These are phyloP conservation scores for Patella pellucida DNA, from an alignment of 2,888 invertebrate species.

Conservation along the genomic window DNA sequence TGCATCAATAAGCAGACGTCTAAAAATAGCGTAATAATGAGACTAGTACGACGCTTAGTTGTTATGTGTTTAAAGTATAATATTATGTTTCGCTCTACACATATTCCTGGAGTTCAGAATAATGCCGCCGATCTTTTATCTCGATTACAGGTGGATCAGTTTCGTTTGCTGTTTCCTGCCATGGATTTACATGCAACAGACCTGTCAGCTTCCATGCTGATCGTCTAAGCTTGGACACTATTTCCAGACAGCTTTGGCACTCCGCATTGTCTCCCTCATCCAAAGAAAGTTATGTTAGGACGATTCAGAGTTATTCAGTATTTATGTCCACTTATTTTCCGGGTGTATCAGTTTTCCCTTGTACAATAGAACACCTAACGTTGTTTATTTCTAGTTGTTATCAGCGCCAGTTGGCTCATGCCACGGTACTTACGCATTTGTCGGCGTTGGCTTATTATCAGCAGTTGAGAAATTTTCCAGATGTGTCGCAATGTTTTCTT, in stretches of 20 bases:
- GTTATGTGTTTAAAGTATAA: no score
- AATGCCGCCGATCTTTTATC: neutral
- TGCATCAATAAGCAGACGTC: no score
- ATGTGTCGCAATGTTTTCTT: neutral
- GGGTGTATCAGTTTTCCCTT: neutral
- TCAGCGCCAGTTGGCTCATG: neutral
- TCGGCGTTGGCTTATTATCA: neutral
- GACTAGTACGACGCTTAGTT: no score
- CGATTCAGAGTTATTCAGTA: neutral
- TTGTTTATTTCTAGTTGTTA: constrained; percentile 1
- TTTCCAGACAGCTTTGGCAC: neutral
- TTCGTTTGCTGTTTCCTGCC: neutral
- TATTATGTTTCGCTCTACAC: no score
- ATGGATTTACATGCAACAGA: neutral
- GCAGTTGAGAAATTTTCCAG: neutral
- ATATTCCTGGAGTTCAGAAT: neutral
- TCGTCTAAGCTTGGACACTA: neutral
- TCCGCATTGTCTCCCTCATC: neutral
- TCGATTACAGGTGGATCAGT: neutral
- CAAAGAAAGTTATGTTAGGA: neutral
- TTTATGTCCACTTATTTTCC: neutral
- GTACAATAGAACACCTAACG: neutral
- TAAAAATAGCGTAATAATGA: no score
- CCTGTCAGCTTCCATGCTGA: neutral
- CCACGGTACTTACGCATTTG: neutral